These are phyloP conservation scores for Caenorhabditis sp. DNA, from an alignment of 2,888 invertebrate genomes.

Conservation along the genomic window DNA sequence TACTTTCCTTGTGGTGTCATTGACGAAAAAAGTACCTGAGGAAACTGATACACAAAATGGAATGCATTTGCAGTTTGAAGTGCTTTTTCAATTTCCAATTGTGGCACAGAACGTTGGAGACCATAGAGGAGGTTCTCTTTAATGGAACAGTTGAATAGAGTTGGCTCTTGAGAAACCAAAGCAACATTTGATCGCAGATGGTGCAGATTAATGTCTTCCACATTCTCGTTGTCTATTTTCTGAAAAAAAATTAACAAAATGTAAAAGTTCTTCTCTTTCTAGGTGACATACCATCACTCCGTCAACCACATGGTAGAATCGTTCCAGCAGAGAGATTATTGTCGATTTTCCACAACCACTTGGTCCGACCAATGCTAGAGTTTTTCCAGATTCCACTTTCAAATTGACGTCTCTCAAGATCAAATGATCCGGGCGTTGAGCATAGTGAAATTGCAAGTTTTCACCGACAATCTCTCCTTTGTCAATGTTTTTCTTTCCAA, in stretches of 20 bases:
- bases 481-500: conserved; percentile 39
- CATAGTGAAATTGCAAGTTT: conserved; percentile 53
- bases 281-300: conserved; percentile 86
- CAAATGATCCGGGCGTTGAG: conserved; percentile 46
- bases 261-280: not conserved
- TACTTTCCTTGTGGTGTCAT: too few species aligned
- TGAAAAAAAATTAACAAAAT: conserved; percentile 50
- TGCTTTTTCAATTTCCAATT: conserved; percentile 72
- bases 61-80: conserved; percentile 84
- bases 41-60: conserved; percentile 84
- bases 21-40: too few species aligned
- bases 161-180: conserved; percentile 84
- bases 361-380: conserved; percentile 84
- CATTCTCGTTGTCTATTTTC: conserved; percentile 82
- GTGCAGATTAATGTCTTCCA: conserved; percentile 71
- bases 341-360: conserved; percentile 84
- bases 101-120: conserved; percentile 26
- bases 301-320: conserved; percentile 90
- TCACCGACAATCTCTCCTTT: conserved; percentile 46
- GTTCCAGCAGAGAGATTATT: conserved; percentile 86
- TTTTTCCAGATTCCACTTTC: conserved; percentile 81
- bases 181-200: conserved; percentile 83
- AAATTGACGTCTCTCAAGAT: conserved; percentile 44
- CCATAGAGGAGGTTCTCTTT: conserved; percentile 55
- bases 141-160: conserved; percentile 83